phyloP scores from a whole-genome alignment of 2,888 invertebrate species.

The Cheilosia urbana region DNA sequence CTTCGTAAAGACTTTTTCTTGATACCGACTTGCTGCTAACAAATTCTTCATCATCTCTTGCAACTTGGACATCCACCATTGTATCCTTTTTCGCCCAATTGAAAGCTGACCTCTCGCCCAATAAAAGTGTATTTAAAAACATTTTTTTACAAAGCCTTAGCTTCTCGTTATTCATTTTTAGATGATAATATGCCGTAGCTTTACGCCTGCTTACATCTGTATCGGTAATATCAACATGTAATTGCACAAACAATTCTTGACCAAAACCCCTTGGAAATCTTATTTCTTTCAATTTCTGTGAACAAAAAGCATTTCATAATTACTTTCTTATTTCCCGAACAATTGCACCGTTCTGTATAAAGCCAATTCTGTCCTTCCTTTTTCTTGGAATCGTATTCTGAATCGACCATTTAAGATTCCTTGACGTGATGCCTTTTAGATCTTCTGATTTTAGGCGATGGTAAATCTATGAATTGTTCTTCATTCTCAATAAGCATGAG shows the following conservation, averaged over 20 bases:
- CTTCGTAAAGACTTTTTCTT: constrained; percentile 9
- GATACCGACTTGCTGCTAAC: neutral
- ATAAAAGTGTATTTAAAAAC: constrained; percentile 10
- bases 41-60: constrained; percentile 5
- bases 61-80: constrained; percentile 3
- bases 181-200: constrained; percentile 7
- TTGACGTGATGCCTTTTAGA: neutral
- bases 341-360: constrained; percentile 15
- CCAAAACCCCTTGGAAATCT: constrained; percentile 23
- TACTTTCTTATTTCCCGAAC: constrained; percentile 2
- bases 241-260: constrained; percentile 19
- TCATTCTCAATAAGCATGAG: neutral
- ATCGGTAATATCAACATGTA: constrained; percentile 6
- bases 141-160: constrained; percentile 19
- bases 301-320: constrained; percentile 17
- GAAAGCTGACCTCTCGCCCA: neutral
- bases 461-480: neutral
- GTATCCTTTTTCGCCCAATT: neutral
- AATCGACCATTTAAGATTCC: neutral
- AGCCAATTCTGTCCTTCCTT: neutral
- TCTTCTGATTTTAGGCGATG: constrained; percentile 1
- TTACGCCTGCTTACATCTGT: neutral
- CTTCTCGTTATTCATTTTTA: constrained; percentile 24
- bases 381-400: constrained; percentile 4
- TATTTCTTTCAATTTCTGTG: constrained; percentile 8